Percentiles rank a stretch among this genome's conserved stretches.
Evolutionary conservation across 2,888 invertebrate species (phyloP).

Genomic region (Podotricha telesiphe): DNA sequence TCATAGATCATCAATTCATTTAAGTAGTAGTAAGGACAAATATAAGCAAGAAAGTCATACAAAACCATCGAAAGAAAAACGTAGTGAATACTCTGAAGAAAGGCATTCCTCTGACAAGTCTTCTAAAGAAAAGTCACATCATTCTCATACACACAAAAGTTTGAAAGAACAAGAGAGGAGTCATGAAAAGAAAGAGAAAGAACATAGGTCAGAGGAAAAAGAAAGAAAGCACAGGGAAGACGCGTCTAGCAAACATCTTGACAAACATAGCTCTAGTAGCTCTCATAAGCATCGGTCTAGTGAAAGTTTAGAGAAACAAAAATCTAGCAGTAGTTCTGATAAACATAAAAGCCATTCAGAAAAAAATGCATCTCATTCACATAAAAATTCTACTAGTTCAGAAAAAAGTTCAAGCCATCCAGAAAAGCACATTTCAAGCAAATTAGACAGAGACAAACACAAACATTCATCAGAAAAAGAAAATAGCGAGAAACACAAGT

Average conservation of each 20-base stretch:
- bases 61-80: constrained; percentile 48
- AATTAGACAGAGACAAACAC: constrained; percentile 54
- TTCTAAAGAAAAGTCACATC: constrained; percentile 59
- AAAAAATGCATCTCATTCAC: constrained; percentile 55
- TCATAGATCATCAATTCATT: constrained; percentile 55
- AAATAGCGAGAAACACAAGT: constrained; percentile 57
- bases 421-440: constrained; percentile 54
- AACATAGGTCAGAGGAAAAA: constrained; percentile 40
- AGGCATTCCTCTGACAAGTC: constrained; percentile 57
- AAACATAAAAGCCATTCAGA: constrained; percentile 57
- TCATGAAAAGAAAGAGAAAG: constrained; percentile 43
- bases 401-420: constrained; percentile 48
- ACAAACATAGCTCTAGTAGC: constrained; percentile 42
- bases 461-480: constrained; percentile 63
- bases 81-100: constrained; percentile 53
- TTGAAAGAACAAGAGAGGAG: constrained; percentile 36
- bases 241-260: constrained; percentile 39
- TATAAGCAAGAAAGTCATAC: constrained; percentile 56
- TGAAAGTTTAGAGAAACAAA: constrained; percentile 57
- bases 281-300: constrained; percentile 38
- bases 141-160: constrained; percentile 58
- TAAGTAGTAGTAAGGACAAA: constrained; percentile 51
- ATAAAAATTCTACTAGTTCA: constrained; percentile 57
- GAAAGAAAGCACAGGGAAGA: constrained; percentile 40
- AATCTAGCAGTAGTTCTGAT: constrained; percentile 51